These are phyloP conservation scores for Hirudinaria manillensis DNA, from an alignment of 2,888 invertebrate species.

Conservation along the genomic window DNA sequence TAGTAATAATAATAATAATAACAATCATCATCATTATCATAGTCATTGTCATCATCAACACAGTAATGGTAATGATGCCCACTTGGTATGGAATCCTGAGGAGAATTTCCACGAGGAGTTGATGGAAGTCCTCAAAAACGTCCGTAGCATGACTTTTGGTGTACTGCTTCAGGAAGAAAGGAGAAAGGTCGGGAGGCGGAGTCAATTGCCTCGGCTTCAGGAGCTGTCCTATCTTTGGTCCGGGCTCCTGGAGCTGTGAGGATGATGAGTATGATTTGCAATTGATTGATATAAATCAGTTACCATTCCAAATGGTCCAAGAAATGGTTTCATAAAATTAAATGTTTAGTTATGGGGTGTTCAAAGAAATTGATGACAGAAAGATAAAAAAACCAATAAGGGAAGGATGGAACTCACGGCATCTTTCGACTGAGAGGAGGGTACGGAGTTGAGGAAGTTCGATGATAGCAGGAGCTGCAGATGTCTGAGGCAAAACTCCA, in stretches of 20 bases:
- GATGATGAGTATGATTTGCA: background rate
- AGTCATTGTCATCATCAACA: background rate
- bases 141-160: slow-evolving; percentile 84
- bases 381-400: background rate
- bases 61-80: background rate
- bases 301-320: background rate
- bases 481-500: slow-evolving; percentile 22
- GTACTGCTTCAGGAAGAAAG: slow-evolving; percentile 78
- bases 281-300: slow-evolving; percentile 26
- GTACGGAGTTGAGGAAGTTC: slow-evolving; percentile 5
- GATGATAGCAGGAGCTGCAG: slow-evolving; percentile 25
- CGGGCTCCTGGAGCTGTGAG: slow-evolving; percentile 29
- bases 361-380: no score
- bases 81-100: slow-evolving; percentile 88
- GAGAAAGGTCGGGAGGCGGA: slow-evolving; percentile 86
- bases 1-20: background rate
- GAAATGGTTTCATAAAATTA: no score
- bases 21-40: background rate
- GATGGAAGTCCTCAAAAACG: slow-evolving; percentile 86
- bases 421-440: slow-evolving; percentile 9
- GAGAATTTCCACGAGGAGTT: slow-evolving; percentile 89
- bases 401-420: slow-evolving; percentile 17
- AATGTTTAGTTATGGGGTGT: no score
- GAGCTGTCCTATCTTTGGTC: slow-evolving; percentile 60
- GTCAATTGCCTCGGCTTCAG: slow-evolving; percentile 69